Conservation (phyloP, 2,888 invertebrate genomes). For the Pecten maximus region DNA sequence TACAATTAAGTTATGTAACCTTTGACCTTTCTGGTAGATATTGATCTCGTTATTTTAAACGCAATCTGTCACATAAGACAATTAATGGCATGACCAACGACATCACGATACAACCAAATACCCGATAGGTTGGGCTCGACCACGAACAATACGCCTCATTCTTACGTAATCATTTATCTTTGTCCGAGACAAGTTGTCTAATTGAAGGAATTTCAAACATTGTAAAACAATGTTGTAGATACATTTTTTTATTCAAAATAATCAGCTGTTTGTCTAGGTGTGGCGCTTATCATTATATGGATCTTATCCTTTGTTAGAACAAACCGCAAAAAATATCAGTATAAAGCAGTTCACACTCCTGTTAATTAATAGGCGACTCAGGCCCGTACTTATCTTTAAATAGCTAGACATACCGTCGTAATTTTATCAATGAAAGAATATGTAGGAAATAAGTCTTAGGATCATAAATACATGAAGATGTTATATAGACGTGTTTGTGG, state of each 20-base stretch:
- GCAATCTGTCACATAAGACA: conserved; percentile 14
- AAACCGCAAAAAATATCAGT: neutral
- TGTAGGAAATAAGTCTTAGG: neutral
- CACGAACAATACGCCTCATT: neutral
- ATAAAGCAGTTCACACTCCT: conserved; percentile 6
- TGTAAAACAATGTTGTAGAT: neutral
- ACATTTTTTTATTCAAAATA: neutral
- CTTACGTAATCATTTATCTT: conserved; percentile 17
- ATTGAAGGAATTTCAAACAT: neutral
- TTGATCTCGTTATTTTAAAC: conserved; percentile 22
- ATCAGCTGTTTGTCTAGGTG: neutral
- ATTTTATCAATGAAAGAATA: neutral
- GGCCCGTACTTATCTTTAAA: neutral
- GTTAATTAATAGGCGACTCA: neutral
- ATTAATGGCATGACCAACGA: conserved; percentile 22
- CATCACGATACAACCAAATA: neutral
- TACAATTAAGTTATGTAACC: conserved; percentile 12
- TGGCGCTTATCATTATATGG: neutral
- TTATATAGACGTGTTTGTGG: neutral
- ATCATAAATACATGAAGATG: too few relatives aligned
- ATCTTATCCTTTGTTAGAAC: neutral
- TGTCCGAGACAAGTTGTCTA: neutral
- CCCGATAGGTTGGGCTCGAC: neutral
- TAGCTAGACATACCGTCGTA: neutral
- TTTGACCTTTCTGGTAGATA: neutral